A percentile compares a stretch with the other conserved stretches of the same genome.
phyloP scores from a whole-genome alignment of 2,113 vertebrate genomes.

The Psilopsiagon aymara region DNA sequence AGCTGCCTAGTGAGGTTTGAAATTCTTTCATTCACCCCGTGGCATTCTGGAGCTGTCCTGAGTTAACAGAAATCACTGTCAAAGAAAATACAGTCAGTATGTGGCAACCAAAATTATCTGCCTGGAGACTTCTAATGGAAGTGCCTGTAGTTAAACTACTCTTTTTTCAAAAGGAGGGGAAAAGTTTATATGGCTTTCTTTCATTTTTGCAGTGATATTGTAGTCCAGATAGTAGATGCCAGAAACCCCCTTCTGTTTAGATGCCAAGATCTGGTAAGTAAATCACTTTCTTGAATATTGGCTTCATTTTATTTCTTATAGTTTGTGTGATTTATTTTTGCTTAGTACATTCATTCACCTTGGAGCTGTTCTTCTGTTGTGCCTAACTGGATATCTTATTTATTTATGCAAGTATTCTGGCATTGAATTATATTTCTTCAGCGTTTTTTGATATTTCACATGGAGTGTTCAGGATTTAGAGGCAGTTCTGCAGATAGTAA shows the following conservation, averaged over 20 bases:
- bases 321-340: not conserved
- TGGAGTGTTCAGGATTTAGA: not conserved
- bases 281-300: not conserved
- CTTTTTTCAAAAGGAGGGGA: not conserved
- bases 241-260: constrained; percentile 94
- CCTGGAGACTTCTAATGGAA: not conserved
- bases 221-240: constrained; percentile 96
- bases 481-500: not conserved
- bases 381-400: not conserved
- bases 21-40: not conserved
- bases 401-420: not conserved
- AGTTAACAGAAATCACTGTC: not conserved
- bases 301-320: not conserved
- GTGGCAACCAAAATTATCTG: not conserved
- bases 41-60: not conserved
- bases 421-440: not conserved
- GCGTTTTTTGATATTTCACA: not conserved
- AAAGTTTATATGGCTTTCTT: not conserved
- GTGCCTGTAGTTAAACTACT: not conserved
- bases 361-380: not conserved
- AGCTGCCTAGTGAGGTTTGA: not conserved
- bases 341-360: not conserved
- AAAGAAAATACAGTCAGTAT: not conserved
- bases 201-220: constrained; percentile 84
- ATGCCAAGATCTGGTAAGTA: constrained; percentile 92